Percentiles rank a stretch among this genome's conserved stretches.
Evolutionary conservation across 2,888 invertebrate genomes (phyloP).

Genomic region (Microdon myrmicae): DNA sequence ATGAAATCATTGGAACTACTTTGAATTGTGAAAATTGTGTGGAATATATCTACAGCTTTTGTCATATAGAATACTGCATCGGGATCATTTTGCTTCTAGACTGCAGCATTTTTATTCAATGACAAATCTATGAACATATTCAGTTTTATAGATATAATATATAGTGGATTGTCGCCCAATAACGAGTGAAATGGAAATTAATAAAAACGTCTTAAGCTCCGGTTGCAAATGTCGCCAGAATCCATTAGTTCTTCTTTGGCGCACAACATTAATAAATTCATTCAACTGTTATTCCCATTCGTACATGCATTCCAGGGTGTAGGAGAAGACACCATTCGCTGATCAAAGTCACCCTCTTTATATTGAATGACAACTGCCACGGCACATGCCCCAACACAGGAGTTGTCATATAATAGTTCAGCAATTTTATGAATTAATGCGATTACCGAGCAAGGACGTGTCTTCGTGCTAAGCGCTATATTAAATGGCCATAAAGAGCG

Average conservation of each 20-base stretch:
- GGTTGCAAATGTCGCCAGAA: neutral
- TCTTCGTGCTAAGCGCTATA: constrained; percentile 14
- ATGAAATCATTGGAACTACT: constrained; percentile 6
- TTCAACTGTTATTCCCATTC: constrained; percentile 7
- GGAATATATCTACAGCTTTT: neutral
- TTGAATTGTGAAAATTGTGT: constrained; percentile 16
- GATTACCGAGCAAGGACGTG: constrained; percentile 39
- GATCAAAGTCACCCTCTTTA: neutral
- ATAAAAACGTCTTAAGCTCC: too few species aligned
- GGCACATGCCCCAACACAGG: constrained; percentile 11
- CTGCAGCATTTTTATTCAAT: constrained; percentile 27
- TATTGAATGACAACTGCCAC: neutral
- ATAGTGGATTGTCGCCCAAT: constrained; percentile 2
- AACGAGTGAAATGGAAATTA: neutral
- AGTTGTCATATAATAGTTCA: constrained; percentile 41
- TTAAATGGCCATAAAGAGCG: constrained; percentile 36
- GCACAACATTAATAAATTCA: constrained; percentile 1
- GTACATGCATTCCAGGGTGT: constrained; percentile 12
- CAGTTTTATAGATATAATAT: constrained; percentile 10
- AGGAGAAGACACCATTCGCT: constrained; percentile 29
- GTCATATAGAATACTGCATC: constrained; percentile 5
- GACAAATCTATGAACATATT: constrained; percentile 4
- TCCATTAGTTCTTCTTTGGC: constrained; percentile 7
- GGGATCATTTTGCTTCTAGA: constrained; percentile 14
- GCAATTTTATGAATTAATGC: constrained; percentile 41